Conservation (phyloP, 2,888 invertebrate species). For the Neoascia interrupta region DNA sequence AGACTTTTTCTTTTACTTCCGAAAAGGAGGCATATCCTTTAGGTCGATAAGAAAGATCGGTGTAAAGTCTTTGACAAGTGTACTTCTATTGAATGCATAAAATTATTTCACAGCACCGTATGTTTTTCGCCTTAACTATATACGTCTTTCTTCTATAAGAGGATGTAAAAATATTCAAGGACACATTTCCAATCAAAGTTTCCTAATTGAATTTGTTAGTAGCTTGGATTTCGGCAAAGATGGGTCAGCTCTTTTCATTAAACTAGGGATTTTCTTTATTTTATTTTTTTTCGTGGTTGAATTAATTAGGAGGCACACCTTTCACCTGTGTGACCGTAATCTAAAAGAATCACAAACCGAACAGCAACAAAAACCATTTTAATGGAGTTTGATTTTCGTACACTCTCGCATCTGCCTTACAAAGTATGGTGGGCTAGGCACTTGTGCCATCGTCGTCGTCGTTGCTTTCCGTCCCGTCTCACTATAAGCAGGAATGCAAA, state of each 20-base stretch:
- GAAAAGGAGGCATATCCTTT: background rate
- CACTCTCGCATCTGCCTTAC: slow-evolving; percentile 16
- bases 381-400: slow-evolving; percentile 23
- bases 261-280: background rate
- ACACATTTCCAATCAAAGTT: slow-evolving; percentile 64
- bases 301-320: slow-evolving; percentile 38
- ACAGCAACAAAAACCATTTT: slow-evolving; percentile 16
- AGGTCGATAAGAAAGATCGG: background rate
- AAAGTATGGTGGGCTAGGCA: background rate
- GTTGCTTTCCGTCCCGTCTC: no score
- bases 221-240: slow-evolving; percentile 39
- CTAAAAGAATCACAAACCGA: slow-evolving; percentile 9
- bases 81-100: slow-evolving; percentile 36
- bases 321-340: slow-evolving; percentile 22
- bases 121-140: slow-evolving; percentile 28
- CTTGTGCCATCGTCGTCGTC: background rate
- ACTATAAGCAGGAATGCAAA: slow-evolving; percentile 22
- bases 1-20: background rate
- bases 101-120: slow-evolving; percentile 27
- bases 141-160: slow-evolving; percentile 1
- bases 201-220: slow-evolving; percentile 64
- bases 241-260: slow-evolving; percentile 27
- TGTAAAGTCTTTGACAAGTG: background rate
- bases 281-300: slow-evolving; percentile 4
- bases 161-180: slow-evolving; percentile 60